Conservation (phyloP, 2,888 invertebrate genomes). For the Plemyria rubiginata region DNA sequence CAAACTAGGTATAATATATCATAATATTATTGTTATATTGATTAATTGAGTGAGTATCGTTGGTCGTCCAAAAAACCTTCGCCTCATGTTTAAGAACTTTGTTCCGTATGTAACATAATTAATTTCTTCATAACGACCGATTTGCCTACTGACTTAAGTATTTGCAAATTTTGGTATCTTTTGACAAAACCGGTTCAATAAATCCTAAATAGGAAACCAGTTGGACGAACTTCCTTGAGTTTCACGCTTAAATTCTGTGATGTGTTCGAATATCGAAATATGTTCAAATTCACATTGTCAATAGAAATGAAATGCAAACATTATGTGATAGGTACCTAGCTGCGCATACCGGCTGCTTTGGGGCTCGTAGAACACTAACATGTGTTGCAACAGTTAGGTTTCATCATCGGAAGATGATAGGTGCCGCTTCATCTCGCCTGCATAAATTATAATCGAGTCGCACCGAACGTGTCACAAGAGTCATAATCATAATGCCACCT, state of each 20-base stretch:
- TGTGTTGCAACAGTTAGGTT: conserved; percentile 63
- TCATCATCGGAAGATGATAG: conserved; percentile 61
- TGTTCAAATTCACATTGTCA: conserved; percentile 39
- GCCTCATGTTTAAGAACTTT: background rate
- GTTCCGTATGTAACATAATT: background rate
- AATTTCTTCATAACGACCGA: conserved; percentile 10
- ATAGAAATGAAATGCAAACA: conserved; percentile 42
- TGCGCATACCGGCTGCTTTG: conserved; percentile 35
- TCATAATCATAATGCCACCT: conserved; percentile 49
- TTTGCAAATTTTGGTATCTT: conserved; percentile 34
- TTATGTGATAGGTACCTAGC: conserved; percentile 25
- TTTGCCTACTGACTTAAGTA: conserved; percentile 27
- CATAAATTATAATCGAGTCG: conserved; percentile 54
- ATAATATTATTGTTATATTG: no score
- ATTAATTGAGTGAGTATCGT: background rate
- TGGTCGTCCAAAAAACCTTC: background rate
- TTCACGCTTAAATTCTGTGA: conserved; percentile 33
- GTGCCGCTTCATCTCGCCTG: conserved; percentile 49
- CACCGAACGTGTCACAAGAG: conserved; percentile 48
- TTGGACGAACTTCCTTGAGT: conserved; percentile 39
- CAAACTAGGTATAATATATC: no score
- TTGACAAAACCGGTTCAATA: conserved; percentile 41
- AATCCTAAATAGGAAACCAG: conserved; percentile 42
- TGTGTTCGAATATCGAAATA: conserved; percentile 20
- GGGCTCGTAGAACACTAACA: conserved; percentile 48